Conservation (phyloP, 1,140 invertebrate genomes). For the Mesaphorura yosii region DNA sequence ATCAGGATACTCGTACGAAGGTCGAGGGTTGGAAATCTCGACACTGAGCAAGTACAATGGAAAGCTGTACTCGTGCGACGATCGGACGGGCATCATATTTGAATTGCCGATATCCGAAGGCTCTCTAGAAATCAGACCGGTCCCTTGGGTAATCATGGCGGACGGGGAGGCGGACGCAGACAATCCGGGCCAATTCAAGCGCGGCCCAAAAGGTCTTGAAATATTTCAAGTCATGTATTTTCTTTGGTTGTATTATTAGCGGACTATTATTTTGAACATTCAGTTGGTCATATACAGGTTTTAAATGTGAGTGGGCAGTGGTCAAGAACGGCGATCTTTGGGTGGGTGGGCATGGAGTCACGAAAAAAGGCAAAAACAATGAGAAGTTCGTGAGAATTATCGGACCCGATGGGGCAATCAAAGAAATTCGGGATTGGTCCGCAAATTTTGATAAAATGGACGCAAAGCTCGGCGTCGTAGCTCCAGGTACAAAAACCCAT, state of each 20-base stretch:
- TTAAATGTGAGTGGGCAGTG: slow-evolving; percentile 95
- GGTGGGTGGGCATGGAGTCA: slow-evolving; percentile 67
- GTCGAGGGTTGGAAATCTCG: slow-evolving; percentile 93
- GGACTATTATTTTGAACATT: too few species aligned
- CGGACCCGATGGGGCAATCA: slow-evolving; percentile 62
- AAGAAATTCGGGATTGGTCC: slow-evolving; percentile 65
- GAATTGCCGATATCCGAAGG: slow-evolving; percentile 42
- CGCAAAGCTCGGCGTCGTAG: slow-evolving; percentile 48
- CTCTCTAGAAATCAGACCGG: slow-evolving; percentile 40
- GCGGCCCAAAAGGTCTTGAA: too few species aligned
- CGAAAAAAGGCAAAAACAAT: slow-evolving; percentile 59
- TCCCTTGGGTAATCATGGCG: slow-evolving; percentile 84
- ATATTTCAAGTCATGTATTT: too few species aligned
- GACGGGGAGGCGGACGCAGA: slow-evolving; percentile 47
- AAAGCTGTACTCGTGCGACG: slow-evolving; percentile 78
- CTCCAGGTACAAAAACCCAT: too few species aligned
- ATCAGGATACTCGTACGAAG: slow-evolving; percentile 62
- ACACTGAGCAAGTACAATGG: slow-evolving; percentile 92
- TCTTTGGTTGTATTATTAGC: too few species aligned
- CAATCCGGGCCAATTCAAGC: neutral
- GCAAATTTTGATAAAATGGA: slow-evolving; percentile 44
- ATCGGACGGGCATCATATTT: slow-evolving; percentile 89
- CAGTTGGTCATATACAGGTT: too few species aligned
- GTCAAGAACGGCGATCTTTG: slow-evolving; percentile 80
- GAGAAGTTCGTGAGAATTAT: slow-evolving; percentile 90